A percentile compares a stretch with the other conserved stretches of the same genome.
phyloP scores from a whole-genome alignment of 2,797 vertebrate species.

The Emydoidea blandingii region DNA sequence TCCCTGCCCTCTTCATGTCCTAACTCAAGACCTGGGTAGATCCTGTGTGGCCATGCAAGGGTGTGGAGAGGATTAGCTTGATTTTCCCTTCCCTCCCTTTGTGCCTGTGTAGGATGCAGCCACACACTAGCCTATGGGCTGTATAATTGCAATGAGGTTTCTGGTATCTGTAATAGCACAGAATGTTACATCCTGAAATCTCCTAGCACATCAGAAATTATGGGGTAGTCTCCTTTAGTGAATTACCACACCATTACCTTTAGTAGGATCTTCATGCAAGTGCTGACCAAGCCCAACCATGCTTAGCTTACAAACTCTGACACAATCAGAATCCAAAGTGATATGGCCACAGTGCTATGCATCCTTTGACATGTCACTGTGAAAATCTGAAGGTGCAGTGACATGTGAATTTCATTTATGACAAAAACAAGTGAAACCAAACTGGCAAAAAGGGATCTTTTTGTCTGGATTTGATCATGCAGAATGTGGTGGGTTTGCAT shows the following conservation, averaged over 20 bases:
- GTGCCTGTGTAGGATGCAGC: not conserved
- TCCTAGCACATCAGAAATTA: not conserved
- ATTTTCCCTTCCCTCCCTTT: fast-evolving
- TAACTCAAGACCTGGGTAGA: conserved; percentile 23
- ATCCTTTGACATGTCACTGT: not conserved
- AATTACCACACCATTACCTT: not conserved
- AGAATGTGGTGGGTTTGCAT: not conserved
- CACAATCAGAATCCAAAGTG: not conserved
- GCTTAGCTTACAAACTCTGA: conserved; percentile 7
- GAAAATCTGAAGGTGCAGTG: too few relatives aligned
- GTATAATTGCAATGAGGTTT: not conserved
- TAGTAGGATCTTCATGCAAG: not conserved
- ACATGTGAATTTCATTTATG: conserved; percentile 23
- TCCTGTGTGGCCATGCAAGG: not conserved
- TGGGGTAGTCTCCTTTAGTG: not conserved
- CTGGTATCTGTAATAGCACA: not conserved
- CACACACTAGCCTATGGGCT: not conserved
- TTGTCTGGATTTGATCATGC: not conserved
- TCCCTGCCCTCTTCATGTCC: not conserved
- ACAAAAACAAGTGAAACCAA: conserved; percentile 29
- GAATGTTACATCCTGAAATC: not conserved
- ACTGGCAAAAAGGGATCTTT: not conserved
- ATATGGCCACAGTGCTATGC: not conserved
- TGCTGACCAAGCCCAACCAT: not conserved
- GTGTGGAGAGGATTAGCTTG: not conserved